Evolutionary conservation across 2,888 invertebrate species (phyloP).

Genomic region (Tetragonisca angustula): DNA sequence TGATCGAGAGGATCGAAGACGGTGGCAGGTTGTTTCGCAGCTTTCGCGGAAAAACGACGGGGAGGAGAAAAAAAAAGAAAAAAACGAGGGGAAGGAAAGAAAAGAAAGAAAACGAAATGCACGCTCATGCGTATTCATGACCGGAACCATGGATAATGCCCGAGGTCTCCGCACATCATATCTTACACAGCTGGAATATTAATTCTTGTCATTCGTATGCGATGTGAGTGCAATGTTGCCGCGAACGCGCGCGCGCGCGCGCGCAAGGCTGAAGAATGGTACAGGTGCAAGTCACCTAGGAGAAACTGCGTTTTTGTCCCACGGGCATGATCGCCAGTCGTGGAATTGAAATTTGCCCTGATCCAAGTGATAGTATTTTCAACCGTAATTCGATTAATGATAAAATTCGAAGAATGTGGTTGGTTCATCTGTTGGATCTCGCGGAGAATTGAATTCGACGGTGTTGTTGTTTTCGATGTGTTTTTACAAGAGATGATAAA

Average conservation of each 20-base stretch:
- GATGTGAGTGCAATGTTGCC: constrained; percentile 57
- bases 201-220: constrained; percentile 78
- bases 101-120: background rate
- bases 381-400: constrained; percentile 39
- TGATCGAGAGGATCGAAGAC: constrained; percentile 37
- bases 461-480: background rate
- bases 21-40: constrained; percentile 11
- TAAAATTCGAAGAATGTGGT: background rate
- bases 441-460: background rate
- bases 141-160: constrained; percentile 70
- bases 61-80: background rate
- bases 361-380: constrained; percentile 16
- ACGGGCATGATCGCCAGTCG: constrained; percentile 5
- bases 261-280: constrained; percentile 52
- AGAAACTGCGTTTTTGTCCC: constrained; percentile 51
- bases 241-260: constrained; percentile 23
- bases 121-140: constrained; percentile 64
- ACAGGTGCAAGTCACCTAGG: constrained; percentile 71
- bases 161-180: constrained; percentile 67
- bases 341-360: constrained; percentile 39
- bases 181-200: constrained; percentile 78
- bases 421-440: constrained; percentile 16
- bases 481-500: background rate
- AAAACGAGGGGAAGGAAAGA: too few relatives aligned
- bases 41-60: constrained; percentile 16